These are phyloP conservation scores for Okapia johnstoni DNA, from an alignment of 2,113 vertebrate genomes.

Conservation along the genomic window DNA sequence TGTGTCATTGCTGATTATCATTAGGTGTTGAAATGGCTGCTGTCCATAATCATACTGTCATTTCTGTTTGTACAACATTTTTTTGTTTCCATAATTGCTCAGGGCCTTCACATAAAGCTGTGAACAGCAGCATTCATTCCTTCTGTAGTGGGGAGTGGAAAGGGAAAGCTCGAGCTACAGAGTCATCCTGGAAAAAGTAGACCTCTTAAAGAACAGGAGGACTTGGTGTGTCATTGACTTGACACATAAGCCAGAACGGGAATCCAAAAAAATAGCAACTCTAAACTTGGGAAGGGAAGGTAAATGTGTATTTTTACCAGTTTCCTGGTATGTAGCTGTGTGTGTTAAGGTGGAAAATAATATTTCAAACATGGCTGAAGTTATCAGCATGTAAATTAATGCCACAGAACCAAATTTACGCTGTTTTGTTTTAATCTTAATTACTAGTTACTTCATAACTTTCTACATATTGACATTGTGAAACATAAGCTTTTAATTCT, in stretches of 20 bases:
- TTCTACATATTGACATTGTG: neutral
- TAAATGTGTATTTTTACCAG: neutral
- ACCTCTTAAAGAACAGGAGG: neutral
- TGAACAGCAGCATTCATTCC: neutral
- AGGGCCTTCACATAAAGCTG: neutral
- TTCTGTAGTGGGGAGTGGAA: neutral
- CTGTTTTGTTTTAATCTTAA: slow-evolving; percentile 6
- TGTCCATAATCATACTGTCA: neutral
- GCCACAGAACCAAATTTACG: neutral
- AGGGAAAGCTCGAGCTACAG: neutral
- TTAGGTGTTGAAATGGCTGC: neutral
- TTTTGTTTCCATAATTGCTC: neutral
- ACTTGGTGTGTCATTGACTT: neutral
- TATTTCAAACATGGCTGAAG: neutral
- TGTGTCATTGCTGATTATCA: neutral
- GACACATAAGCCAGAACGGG: neutral
- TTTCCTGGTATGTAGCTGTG: neutral
- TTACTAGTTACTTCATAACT: slow-evolving; percentile 39
- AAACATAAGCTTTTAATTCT: slow-evolving; percentile 31
- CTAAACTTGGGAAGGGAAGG: neutral
- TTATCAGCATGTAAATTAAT: neutral
- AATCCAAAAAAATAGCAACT: neutral
- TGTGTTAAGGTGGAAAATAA: neutral
- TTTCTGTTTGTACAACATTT: neutral
- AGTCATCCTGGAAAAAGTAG: neutral